phyloP scores from a whole-genome alignment of 2,113 vertebrate genomes.

The Podiceps cristatus region DNA sequence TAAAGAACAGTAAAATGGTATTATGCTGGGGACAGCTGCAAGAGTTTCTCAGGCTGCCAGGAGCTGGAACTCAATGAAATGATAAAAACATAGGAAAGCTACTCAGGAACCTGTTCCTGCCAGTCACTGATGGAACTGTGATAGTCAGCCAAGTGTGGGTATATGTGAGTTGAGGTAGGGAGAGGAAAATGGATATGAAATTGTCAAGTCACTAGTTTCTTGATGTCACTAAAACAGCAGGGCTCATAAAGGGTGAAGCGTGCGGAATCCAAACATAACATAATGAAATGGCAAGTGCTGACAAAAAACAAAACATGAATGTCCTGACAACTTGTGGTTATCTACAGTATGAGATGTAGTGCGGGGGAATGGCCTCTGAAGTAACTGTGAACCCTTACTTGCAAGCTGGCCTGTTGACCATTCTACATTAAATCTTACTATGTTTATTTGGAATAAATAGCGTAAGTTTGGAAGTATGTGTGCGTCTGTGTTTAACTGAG shows the following conservation, averaged over 20 bases:
- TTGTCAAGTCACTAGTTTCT: background rate
- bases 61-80: background rate
- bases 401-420: background rate
- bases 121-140: background rate
- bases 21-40: background rate
- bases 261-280: background rate
- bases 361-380: background rate
- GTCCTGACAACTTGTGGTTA: background rate
- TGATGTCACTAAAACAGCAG: background rate
- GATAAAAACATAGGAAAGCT: background rate
- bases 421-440: background rate
- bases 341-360: background rate
- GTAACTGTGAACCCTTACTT: background rate
- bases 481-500: background rate
- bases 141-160: background rate
- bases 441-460: background rate
- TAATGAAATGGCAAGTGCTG: background rate
- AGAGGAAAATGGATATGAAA: background rate
- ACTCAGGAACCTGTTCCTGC: background rate
- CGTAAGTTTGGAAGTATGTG: background rate
- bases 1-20: background rate
- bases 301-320: background rate
- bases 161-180: background rate
- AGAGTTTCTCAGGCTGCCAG: background rate
- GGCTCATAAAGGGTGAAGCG: background rate